These are phyloP conservation scores for Anarsia innoxiella DNA, from an alignment of 2,888 invertebrate species.

Conservation along the genomic window DNA sequence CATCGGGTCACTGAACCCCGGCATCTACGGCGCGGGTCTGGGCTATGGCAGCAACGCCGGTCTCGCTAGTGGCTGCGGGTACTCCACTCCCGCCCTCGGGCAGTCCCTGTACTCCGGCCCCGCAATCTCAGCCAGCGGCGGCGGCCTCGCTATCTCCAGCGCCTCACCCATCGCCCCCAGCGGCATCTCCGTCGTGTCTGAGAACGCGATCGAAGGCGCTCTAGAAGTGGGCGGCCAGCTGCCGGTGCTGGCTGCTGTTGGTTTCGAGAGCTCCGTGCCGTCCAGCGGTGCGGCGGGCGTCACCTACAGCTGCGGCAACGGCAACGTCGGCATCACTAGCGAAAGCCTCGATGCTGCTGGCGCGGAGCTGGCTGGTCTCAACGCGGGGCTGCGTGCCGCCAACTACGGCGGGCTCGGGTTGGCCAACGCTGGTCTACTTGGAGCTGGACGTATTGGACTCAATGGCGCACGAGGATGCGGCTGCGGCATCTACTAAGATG, in stretches of 20 bases:
- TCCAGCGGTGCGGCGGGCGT: constrained; percentile 20
- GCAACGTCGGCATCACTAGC: constrained; percentile 18
- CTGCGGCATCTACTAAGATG: background rate
- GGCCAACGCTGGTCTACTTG: background rate
- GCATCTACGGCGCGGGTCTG: background rate
- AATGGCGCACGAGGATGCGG: background rate
- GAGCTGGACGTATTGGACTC: background rate
- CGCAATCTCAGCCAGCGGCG: constrained; percentile 6
- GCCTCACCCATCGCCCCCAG: constrained; percentile 24
- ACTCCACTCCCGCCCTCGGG: background rate
- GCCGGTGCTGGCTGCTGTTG: constrained; percentile 25
- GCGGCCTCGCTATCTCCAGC: constrained; percentile 15
- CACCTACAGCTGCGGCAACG: constrained; percentile 25
- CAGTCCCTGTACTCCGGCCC: too few relatives aligned
- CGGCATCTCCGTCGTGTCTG: constrained; percentile 26
- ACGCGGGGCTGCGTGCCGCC: background rate
- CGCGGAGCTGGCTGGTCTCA: background rate
- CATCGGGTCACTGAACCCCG: background rate
- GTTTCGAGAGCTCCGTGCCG: constrained; percentile 22
- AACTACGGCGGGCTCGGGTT: too few relatives aligned
- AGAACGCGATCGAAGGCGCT: constrained; percentile 27
- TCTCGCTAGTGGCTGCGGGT: background rate
- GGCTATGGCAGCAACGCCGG: background rate
- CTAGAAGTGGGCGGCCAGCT: constrained; percentile 23
- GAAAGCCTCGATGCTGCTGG: background rate